These are phyloP conservation scores for Drosophila peninsularis DNA, from an alignment of 2,888 invertebrate species.

Conservation along the genomic window DNA sequence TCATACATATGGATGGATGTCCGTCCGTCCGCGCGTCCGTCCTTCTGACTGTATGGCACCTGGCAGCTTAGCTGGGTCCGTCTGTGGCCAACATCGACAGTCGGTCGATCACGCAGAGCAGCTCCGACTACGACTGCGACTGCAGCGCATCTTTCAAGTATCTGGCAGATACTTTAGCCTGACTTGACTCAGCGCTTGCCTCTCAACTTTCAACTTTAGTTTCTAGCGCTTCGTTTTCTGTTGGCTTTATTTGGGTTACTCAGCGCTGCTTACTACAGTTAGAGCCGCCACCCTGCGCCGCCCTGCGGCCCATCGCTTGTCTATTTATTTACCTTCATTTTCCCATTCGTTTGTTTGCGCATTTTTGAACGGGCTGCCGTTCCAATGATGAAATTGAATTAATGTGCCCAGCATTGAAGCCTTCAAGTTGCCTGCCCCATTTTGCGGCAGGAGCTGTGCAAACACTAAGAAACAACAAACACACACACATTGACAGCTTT, in stretches of 20 bases:
- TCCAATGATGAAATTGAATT: constrained; percentile 64
- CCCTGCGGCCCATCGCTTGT: constrained; percentile 67
- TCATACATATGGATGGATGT: constrained; percentile 73
- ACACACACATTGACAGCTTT: constrained; percentile 26
- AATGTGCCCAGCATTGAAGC: constrained; percentile 58
- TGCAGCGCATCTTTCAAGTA: constrained; percentile 59
- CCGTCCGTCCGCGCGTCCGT: constrained; percentile 4
- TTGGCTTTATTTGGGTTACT: constrained; percentile 68
- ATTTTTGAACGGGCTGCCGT: constrained; percentile 51
- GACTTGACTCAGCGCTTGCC: constrained; percentile 56
- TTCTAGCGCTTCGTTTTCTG: constrained; percentile 39
- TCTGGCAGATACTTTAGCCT: constrained; percentile 57
- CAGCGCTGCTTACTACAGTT: constrained; percentile 56
- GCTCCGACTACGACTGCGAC: constrained; percentile 10
- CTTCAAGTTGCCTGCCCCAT: constrained; percentile 51
- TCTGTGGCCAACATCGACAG: constrained; percentile 65
- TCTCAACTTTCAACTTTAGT: constrained; percentile 77
- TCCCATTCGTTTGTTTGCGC: constrained; percentile 51
- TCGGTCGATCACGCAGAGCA: constrained; percentile 76
- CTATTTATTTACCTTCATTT: constrained; percentile 55
- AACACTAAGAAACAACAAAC: constrained; percentile 36
- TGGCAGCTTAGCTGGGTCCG: constrained; percentile 43
- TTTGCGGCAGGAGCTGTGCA: constrained; percentile 53
- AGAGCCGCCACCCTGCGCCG: constrained; percentile 41
- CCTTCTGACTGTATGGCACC: constrained; percentile 36